Evolutionary conservation across 2,888 invertebrate species (phyloP).

Genomic region (Chrysolina oricalcia): DNA sequence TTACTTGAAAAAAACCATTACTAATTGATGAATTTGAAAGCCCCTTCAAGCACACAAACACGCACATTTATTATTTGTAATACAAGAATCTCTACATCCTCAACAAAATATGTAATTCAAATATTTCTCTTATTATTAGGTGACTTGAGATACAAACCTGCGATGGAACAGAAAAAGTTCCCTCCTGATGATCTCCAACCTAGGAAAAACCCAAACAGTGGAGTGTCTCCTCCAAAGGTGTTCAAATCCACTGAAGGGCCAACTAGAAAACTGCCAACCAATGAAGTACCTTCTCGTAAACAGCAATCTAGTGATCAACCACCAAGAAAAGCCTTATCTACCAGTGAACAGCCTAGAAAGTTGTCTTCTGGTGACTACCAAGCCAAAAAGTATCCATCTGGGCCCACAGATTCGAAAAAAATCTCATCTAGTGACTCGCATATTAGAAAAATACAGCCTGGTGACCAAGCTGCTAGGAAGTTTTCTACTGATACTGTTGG

Average conservation of each 20-base stretch:
- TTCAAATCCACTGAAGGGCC: background rate
- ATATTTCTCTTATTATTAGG: slow-evolving; percentile 20
- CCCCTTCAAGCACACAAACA: no score
- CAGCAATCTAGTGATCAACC: background rate
- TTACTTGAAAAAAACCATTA: no score
- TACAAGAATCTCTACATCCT: background rate
- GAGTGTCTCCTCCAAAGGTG: background rate
- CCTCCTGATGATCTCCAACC: slow-evolving; percentile 73
- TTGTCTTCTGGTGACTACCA: background rate
- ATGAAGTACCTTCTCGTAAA: background rate
- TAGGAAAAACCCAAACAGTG: slow-evolving; percentile 46
- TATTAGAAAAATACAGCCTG: slow-evolving; percentile 3
- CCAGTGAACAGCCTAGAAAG: background rate
- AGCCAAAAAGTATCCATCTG: slow-evolving; percentile 27
- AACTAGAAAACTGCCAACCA: background rate
- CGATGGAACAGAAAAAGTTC: slow-evolving; percentile 69
- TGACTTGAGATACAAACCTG: slow-evolving; percentile 50
- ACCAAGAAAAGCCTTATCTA: slow-evolving; percentile 6
- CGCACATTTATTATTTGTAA: no score
- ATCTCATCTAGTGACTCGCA: background rate
- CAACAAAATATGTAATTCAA: no score
- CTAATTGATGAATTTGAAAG: no score
- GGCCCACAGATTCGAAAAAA: slow-evolving; percentile 25
- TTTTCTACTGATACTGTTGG: background rate
- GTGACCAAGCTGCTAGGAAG: background rate